Evolutionary conservation across 2,888 invertebrate species (phyloP).

Genomic region (Steinernema hermaphroditum): DNA sequence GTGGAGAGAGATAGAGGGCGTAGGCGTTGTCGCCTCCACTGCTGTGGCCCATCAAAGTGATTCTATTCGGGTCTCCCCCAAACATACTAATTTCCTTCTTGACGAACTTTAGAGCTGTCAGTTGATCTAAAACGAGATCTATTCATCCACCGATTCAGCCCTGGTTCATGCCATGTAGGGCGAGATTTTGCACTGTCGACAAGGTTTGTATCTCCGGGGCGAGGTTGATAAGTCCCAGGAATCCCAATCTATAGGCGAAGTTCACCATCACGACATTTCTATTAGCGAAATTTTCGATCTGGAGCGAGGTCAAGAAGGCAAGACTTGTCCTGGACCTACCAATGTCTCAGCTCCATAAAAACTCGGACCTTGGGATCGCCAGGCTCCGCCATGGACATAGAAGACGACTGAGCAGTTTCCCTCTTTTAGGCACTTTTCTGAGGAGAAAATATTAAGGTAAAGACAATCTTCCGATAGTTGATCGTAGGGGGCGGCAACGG

Average conservation of each 20-base stretch:
- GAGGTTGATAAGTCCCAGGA: constrained; percentile 4
- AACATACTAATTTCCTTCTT: not conserved
- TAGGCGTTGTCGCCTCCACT: constrained; percentile 19
- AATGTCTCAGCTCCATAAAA: not conserved
- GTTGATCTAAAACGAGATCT: constrained; percentile 33
- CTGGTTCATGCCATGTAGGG: not conserved
- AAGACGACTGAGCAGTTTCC: not conserved
- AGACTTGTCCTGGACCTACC: not conserved
- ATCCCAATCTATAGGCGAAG: not conserved
- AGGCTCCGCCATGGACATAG: not conserved
- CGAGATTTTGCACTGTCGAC: constrained; percentile 18
- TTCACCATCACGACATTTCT: not conserved
- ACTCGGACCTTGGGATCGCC: not conserved
- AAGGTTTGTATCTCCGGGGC: constrained; percentile 27
- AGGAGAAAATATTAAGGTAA: not conserved
- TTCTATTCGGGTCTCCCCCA: not conserved
- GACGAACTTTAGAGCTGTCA: not conserved
- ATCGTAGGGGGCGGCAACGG: not conserved
- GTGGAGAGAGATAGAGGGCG: constrained; percentile 26
- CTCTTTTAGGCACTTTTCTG: not conserved
- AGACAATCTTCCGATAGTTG: constrained; percentile 23
- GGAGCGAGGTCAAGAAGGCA: no score
- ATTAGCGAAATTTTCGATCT: constrained; percentile 33
- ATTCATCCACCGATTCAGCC: no score
- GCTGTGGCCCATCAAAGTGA: constrained; percentile 22